These are phyloP conservation scores for Elymnias hypermnestra DNA, from an alignment of 1,140 invertebrate genomes.

Conservation along the genomic window DNA sequence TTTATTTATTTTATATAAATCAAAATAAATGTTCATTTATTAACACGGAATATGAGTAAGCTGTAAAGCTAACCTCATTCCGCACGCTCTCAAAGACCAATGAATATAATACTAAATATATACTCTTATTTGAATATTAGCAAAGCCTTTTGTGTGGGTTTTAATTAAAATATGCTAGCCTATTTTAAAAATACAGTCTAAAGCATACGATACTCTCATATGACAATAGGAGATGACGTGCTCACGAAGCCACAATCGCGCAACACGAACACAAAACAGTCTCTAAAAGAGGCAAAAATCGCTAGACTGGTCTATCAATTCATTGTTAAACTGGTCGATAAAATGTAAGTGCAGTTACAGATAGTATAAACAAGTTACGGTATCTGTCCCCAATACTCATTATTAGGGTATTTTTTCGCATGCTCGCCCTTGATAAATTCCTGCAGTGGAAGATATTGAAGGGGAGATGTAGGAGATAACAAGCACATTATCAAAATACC, in stretches of 20 bases:
- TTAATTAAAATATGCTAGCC: constrained; percentile 25
- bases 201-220: constrained; percentile 24
- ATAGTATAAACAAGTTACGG: constrained; percentile 28
- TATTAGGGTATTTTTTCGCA: constrained; percentile 65
- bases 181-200: constrained; percentile 29
- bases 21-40: too few species aligned
- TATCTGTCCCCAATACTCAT: constrained; percentile 45
- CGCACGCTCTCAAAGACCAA: too few species aligned
- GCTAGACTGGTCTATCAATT: constrained; percentile 19
- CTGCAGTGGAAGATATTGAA: constrained; percentile 23
- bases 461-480: constrained; percentile 63
- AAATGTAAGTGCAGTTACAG: constrained; percentile 18
- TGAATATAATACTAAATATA: too few species aligned
- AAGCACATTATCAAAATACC: constrained; percentile 66
- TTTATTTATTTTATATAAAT: too few species aligned
- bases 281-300: constrained; percentile 16
- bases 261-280: constrained; percentile 12
- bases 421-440: constrained; percentile 62
- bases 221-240: constrained; percentile 32
- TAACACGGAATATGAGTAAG: too few species aligned
- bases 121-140: constrained; percentile 18
- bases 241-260: constrained; percentile 22
- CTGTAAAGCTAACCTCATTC: too few species aligned
- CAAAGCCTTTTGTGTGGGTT: constrained; percentile 19
- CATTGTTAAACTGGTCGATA: constrained; percentile 6